Percentiles rank a stretch among this genome's conserved stretches.
These are phyloP conservation scores for Semibalanus balanoides DNA, from an alignment of 1,140 invertebrate species.

Conservation along the genomic window DNA sequence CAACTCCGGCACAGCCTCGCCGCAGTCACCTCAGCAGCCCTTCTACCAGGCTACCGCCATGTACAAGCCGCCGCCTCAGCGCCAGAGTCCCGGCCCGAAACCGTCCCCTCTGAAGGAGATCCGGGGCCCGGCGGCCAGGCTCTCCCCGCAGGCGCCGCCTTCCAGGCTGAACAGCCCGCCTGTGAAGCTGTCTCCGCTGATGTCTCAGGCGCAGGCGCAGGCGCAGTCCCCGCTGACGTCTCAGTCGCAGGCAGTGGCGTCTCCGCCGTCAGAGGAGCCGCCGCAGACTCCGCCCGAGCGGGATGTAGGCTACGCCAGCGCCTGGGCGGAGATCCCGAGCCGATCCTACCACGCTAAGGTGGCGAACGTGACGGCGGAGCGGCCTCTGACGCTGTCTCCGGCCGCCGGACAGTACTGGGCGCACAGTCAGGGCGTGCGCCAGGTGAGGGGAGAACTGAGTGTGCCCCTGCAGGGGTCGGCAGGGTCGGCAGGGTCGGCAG, in stretches of 20 bases:
- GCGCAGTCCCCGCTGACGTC: too few species aligned
- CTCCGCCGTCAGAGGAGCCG: not conserved
- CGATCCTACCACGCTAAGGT: not conserved
- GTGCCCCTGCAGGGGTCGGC: not conserved
- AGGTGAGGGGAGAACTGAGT: not conserved
- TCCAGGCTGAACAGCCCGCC: not conserved
- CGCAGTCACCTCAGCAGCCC: not conserved
- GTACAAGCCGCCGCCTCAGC: not conserved
- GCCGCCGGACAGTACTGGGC: not conserved
- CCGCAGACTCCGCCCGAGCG: not conserved
- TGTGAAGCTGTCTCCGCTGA: not conserved
- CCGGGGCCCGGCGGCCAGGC: too few species aligned
- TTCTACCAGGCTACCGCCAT: not conserved
- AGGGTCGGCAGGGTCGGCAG: not conserved
- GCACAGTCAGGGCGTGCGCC: not conserved
- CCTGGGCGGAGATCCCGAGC: not conserved
- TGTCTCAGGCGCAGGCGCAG: too few species aligned
- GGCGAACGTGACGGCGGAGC: not conserved
- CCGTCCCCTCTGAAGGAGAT: not conserved
- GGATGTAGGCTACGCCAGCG: not conserved
- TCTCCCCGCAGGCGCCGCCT: not conserved
- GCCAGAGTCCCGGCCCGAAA: not conserved
- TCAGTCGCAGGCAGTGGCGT: too few species aligned
- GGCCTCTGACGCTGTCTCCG: not conserved
- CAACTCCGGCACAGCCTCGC: not conserved